Conservation (phyloP, 53 echinoderm and acorn worm species). For the Stichopus horrens region DNA sequence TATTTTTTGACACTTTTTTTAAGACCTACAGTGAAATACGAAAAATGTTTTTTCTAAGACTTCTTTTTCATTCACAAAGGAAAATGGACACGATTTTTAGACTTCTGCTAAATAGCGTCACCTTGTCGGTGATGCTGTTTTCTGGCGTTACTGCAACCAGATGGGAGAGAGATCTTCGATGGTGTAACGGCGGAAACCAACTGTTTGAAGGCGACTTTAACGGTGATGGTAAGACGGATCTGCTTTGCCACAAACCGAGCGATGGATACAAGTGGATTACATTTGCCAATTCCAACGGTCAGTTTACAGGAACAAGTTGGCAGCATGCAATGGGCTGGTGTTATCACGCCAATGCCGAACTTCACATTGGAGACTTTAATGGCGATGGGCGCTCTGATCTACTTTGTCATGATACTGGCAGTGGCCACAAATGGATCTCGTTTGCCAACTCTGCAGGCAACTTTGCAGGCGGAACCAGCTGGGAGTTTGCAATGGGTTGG, state of each 20-base stretch:
- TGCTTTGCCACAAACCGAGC: constrained; percentile 14
- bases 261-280: constrained; percentile 24
- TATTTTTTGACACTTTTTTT: no score
- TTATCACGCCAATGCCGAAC: background rate
- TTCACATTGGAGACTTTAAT: constrained; percentile 31
- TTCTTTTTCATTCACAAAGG: background rate
- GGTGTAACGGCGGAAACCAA: background rate
- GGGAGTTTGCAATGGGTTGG: constrained; percentile 15
- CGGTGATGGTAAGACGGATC: constrained; percentile 30
- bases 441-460: background rate
- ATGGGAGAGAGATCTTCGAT: background rate
- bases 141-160: background rate
- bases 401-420: constrained; percentile 5
- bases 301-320: constrained; percentile 40
- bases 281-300: background rate
- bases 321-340: constrained; percentile 1
- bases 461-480: constrained; percentile 7
- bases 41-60: background rate
- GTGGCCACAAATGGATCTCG: constrained; percentile 24
- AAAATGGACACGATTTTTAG: background rate
- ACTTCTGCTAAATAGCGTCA: background rate
- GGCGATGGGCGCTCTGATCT: constrained; percentile 25
- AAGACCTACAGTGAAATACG: no score
- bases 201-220: constrained; percentile 38
- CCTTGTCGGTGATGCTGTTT: background rate